These are phyloP conservation scores for Pachycephala philippinensis DNA, from an alignment of 2,113 vertebrate genomes.

Conservation along the genomic window DNA sequence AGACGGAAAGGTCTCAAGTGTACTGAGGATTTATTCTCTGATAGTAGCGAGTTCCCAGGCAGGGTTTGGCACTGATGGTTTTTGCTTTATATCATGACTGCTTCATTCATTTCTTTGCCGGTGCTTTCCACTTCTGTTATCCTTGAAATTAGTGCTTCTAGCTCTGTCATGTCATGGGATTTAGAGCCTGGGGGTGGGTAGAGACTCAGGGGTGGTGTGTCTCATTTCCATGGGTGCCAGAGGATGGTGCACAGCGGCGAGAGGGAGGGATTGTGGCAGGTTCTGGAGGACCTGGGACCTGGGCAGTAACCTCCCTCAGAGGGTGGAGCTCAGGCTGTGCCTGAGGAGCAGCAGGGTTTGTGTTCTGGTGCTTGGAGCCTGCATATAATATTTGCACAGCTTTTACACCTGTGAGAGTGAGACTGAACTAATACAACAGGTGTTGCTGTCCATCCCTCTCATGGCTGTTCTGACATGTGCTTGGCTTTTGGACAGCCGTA, in stretches of 20 bases:
- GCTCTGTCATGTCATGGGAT: not conserved
- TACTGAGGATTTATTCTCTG: not conserved
- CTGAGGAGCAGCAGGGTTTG: not conserved
- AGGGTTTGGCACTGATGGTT: not conserved
- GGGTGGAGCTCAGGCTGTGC: not conserved
- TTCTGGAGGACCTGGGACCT: not conserved
- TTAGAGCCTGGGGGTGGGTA: not conserved
- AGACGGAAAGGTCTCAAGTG: not conserved
- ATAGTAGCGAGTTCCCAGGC: not conserved
- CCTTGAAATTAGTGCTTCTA: not conserved
- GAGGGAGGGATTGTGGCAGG: not conserved
- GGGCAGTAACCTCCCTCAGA: not conserved
- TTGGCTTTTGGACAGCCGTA: not conserved
- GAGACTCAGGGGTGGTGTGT: not conserved
- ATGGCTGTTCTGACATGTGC: not conserved
- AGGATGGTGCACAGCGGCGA: accelerated
- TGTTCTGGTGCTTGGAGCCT: not conserved
- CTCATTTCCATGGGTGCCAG: not conserved
- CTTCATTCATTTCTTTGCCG: not conserved
- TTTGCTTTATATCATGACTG: not conserved
- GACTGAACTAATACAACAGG: not conserved
- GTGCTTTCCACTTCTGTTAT: not conserved
- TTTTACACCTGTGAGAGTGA: not conserved
- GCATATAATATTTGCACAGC: accelerated
- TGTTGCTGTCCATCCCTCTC: not conserved